Percentiles rank a stretch among this genome's conserved stretches.
These are phyloP conservation scores for Hypocryptadius cinnamomeus DNA, from an alignment of 2,113 vertebrate genomes.

Conservation along the genomic window DNA sequence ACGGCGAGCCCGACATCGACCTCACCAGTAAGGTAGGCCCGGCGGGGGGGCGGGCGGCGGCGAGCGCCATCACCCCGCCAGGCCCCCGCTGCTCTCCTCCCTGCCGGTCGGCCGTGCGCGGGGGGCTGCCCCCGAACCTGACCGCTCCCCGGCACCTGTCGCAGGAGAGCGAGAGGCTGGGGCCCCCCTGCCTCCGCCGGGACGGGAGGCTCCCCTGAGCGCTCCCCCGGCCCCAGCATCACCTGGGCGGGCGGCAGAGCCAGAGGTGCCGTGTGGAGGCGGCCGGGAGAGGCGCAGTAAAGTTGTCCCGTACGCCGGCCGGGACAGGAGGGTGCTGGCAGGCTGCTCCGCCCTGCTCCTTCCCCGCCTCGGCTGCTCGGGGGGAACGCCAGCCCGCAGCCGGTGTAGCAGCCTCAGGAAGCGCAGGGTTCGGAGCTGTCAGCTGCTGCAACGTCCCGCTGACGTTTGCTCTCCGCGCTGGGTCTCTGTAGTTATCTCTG, in stretches of 20 bases:
- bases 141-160: neutral
- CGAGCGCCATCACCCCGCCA: conserved; percentile 2
- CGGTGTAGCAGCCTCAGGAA: neutral
- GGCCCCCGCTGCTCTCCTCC: neutral
- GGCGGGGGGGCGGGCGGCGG: neutral
- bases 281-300: neutral
- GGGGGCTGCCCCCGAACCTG: neutral
- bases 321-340: neutral
- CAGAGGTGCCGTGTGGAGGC: neutral
- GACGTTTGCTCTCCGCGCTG: neutral
- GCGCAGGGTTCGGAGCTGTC: neutral
- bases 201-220: neutral
- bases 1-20: conserved; percentile 85
- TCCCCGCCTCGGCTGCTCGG: neutral
- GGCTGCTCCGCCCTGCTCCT: neutral
- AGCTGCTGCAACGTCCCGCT: neutral
- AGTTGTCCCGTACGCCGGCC: neutral
- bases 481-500: neutral
- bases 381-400: neutral
- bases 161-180: neutral
- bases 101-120: no score
- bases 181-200: neutral
- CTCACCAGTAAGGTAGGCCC: conserved; percentile 91
- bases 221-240: neutral
- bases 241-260: neutral